phyloP scores from a whole-genome alignment of 2,888 invertebrate genomes.

The Erpobdella octoculata region DNA sequence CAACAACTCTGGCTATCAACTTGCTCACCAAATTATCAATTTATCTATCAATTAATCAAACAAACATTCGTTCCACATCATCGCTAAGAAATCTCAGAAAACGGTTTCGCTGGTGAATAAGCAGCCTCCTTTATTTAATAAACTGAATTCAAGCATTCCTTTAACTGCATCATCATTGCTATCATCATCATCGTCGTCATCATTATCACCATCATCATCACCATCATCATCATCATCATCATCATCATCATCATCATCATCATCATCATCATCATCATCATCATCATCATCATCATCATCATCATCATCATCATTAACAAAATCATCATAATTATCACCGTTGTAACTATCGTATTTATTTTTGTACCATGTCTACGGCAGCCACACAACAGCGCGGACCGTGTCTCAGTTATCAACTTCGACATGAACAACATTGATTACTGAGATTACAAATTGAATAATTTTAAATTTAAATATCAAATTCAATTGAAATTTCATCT shows the following conservation, averaged over 20 bases:
- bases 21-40: not conserved
- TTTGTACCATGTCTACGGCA: no score
- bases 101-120: no score
- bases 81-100: no score
- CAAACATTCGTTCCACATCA: not conserved
- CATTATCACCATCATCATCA: slow-evolving; percentile 4
- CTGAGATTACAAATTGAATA: no score
- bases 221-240: slow-evolving; percentile 1
- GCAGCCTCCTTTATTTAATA: no score
- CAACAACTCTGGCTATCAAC: not conserved
- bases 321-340: no score
- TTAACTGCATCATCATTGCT: not conserved
- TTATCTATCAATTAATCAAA: not conserved
- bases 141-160: not conserved
- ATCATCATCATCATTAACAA: not conserved
- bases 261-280: slow-evolving; percentile 12
- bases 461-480: no score
- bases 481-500: no score
- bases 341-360: no score
- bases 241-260: slow-evolving; percentile 6
- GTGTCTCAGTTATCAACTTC: no score
- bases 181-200: not conserved
- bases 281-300: slow-evolving; percentile 11
- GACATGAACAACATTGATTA: no score
- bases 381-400: no score